Percentiles rank a stretch among this genome's conserved stretches.
Conservation (phyloP, 2,888 invertebrate species). For the Drosophila lacicola region DNA sequence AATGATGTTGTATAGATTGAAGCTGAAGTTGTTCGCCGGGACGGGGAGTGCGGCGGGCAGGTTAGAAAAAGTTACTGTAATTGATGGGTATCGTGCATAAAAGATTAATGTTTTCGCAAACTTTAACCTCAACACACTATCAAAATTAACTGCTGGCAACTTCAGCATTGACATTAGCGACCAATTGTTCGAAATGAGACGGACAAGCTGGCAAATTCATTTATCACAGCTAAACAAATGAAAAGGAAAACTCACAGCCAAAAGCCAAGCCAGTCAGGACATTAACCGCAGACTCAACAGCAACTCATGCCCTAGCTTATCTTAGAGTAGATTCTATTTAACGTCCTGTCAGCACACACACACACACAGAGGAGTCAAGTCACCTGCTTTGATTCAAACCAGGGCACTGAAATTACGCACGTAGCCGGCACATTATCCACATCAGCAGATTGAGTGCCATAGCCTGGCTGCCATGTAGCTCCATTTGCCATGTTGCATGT, state of each 20-base stretch:
- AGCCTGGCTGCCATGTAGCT: slow-evolving; percentile 6
- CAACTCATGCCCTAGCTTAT: slow-evolving; percentile 9
- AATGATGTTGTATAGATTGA: slow-evolving; percentile 42
- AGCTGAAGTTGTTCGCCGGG: neutral
- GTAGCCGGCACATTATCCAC: slow-evolving; percentile 44
- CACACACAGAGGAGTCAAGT: neutral
- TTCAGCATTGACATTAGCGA: slow-evolving; percentile 26
- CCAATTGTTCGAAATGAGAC: slow-evolving; percentile 17
- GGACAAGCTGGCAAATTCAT: slow-evolving; percentile 30
- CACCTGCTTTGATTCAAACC: slow-evolving; percentile 3
- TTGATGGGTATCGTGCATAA: slow-evolving; percentile 45
- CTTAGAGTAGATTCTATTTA: slow-evolving; percentile 14
- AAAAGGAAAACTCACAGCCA: neutral
- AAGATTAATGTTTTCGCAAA: slow-evolving; percentile 42
- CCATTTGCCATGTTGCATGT: slow-evolving; percentile 36
- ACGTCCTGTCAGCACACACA: neutral
- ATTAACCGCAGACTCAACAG: slow-evolving; percentile 10
- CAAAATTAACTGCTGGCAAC: slow-evolving; percentile 31
- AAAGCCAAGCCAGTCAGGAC: neutral
- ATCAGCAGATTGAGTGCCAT: slow-evolving; percentile 39
- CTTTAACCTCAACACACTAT: slow-evolving; percentile 30
- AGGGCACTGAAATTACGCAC: slow-evolving; percentile 39
- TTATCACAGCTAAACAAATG: slow-evolving; percentile 28
- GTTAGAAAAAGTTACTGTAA: slow-evolving; percentile 20
- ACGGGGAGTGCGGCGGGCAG: too few relatives aligned